phyloP scores from a whole-genome alignment of 2,888 invertebrate species.

The Cynaeus angustus region DNA sequence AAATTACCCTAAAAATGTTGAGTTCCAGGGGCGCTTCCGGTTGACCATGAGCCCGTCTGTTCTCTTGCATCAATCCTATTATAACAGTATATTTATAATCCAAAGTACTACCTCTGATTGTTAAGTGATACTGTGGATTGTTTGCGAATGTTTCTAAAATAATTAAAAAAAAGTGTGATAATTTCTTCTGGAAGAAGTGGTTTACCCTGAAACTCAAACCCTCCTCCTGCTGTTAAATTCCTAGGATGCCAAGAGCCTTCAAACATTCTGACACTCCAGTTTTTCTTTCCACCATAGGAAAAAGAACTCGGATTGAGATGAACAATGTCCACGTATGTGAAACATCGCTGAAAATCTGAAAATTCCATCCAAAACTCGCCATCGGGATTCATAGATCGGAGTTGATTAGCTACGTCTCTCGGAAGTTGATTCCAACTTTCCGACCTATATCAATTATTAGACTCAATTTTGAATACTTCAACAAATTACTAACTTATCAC shows the following conservation, averaged over 20 bases:
- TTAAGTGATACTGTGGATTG: slow-evolving; percentile 93
- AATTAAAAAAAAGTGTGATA: neutral
- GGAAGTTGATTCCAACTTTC: slow-evolving; percentile 55
- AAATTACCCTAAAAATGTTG: slow-evolving; percentile 86
- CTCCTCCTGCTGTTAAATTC: slow-evolving; percentile 74
- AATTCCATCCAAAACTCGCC: slow-evolving; percentile 79
- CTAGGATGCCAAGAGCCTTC: slow-evolving; percentile 73
- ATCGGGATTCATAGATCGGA: slow-evolving; percentile 73
- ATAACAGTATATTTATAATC: slow-evolving; percentile 92
- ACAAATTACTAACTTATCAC: slow-evolving; percentile 75
- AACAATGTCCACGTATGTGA: slow-evolving; percentile 74
- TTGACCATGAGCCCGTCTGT: slow-evolving; percentile 92
- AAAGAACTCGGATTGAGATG: slow-evolving; percentile 73
- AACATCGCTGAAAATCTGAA: slow-evolving; percentile 72
- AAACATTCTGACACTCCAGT: slow-evolving; percentile 73
- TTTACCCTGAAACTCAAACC: neutral
- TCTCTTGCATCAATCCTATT: slow-evolving; percentile 96
- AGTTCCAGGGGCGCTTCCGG: slow-evolving; percentile 95
- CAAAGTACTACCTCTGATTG: slow-evolving; percentile 79
- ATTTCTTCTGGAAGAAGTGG: no score
- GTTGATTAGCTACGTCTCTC: slow-evolving; percentile 68
- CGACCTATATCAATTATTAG: slow-evolving; percentile 49
- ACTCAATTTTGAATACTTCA: neutral
- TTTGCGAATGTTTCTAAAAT: slow-evolving; percentile 49
- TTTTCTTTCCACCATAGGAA: slow-evolving; percentile 63